A percentile compares a stretch with the other conserved stretches of the same genome.
These are phyloP conservation scores for Centroberyx gerrardi DNA, from an alignment of 2,797 vertebrate species.

Conservation along the genomic window DNA sequence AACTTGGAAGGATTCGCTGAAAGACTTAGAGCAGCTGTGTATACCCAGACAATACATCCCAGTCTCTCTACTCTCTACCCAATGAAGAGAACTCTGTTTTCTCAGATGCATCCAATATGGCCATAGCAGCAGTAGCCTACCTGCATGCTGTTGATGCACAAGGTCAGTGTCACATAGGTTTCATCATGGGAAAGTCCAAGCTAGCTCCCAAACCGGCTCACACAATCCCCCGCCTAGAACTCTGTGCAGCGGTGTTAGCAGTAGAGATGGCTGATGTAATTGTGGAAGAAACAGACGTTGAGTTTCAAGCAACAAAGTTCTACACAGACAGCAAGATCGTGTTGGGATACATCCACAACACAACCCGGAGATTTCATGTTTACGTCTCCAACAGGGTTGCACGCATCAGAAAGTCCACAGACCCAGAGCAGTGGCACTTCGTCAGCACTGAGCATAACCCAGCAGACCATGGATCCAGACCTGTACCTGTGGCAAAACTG, in stretches of 20 bases:
- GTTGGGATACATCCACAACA: slow-evolving; percentile 7
- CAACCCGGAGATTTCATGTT: slow-evolving; percentile 1
- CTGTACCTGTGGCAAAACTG: background rate
- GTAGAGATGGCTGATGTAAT: background rate
- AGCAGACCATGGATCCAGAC: slow-evolving; percentile 8
- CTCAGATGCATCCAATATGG: background rate
- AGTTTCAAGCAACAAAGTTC: background rate
- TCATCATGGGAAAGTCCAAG: slow-evolving; percentile 13
- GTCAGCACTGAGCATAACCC: slow-evolving; percentile 11
- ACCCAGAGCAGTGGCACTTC: slow-evolving; percentile 8
- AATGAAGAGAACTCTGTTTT: too few species aligned
- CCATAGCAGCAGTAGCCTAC: slow-evolving; percentile 6
- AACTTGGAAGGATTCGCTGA: too few species aligned
- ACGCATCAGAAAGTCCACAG: background rate
- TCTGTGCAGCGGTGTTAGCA: slow-evolving; percentile 1
- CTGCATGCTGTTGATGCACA: background rate
- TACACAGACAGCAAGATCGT: slow-evolving; percentile 15
- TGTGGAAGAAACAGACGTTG: background rate
- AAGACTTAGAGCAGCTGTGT: too few species aligned
- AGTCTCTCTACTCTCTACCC: too few species aligned
- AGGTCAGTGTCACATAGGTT: background rate
- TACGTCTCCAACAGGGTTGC: slow-evolving; percentile 6
- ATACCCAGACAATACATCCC: too few species aligned
- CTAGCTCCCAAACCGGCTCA: background rate
- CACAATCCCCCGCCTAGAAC: background rate